Conservation (phyloP, 2,888 invertebrate genomes). For the Stenolophus ochropezus region DNA sequence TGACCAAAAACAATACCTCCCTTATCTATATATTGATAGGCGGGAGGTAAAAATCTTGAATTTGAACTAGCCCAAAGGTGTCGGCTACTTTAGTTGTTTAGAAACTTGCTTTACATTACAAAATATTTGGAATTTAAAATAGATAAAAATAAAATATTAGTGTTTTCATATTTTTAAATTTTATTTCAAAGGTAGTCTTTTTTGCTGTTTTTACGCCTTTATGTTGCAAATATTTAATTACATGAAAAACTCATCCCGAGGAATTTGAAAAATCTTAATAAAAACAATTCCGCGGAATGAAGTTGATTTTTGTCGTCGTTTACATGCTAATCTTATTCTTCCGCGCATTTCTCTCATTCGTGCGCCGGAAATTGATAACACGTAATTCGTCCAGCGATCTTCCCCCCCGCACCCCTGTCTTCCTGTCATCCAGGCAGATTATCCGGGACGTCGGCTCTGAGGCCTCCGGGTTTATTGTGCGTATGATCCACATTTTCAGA, state of each 20-base stretch:
- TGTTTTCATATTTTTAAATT: no score
- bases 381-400: constrained; percentile 10
- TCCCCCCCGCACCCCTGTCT: neutral
- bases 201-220: no score
- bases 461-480: constrained; percentile 22
- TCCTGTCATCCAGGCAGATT: constrained; percentile 34
- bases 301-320: constrained; percentile 20
- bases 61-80: no score
- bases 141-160: no score
- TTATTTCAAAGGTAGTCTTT: no score
- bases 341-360: constrained; percentile 32
- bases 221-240: no score
- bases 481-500: constrained; percentile 22
- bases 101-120: no score
- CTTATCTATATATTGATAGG: no score
- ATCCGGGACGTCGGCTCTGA: constrained; percentile 7
- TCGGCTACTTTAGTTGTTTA: no score
- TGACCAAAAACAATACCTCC: no score
- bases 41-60: no score
- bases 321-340: constrained; percentile 39
- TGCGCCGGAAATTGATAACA: constrained; percentile 44
- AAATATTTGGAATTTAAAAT: no score
- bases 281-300: constrained; percentile 7
- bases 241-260: neutral
- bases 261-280: constrained; percentile 35